Base-by-base conservation (phyloP, 2,113 vertebrate species). In the Amblyornis subalaris region DNA sequence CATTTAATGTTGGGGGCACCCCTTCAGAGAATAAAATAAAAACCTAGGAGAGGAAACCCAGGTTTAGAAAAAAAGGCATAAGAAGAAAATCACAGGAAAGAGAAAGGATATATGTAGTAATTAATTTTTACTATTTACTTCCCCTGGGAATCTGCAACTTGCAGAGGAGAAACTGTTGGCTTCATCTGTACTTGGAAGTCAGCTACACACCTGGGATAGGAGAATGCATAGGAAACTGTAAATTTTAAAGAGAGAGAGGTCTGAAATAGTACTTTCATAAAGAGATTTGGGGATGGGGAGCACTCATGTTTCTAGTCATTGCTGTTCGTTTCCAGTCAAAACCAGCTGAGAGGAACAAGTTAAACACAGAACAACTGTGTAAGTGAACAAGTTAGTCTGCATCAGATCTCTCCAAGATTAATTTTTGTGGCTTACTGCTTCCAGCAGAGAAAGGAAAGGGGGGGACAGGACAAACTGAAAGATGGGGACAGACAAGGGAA, bases 401-500 rank as follows among this genome's bases (percentile, higher is more conserved):
- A n/a, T 48, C 18, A 61, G 6, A 16, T 69, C 12, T 79, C 28
- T 40, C 36, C 14, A 64, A 50, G 10, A 67, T 71, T 54, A 81
- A 71, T 67, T 80, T 2, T 45, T 62, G 18, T 19, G 8, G 33
- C 24, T 71, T 84, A 44, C 28, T 54, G 10, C 14, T 86, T 62
- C 35, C 29, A 70, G 12, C 5, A 22, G 10, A 62, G 26, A 51
- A 35, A 51, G 9, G 3, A 18, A 1, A 25, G 10, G 6, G 2
- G 18, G 1, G 0, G 14, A 42, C 12, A 24, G 26, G 35, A 31
- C 1, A 1, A 23, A 40, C 0, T 1, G 6, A 42, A 29, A 83
- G 9, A 47, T 42, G 17, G 14, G 18, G 29, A 69, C 12, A 13
- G 6, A 61, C 14, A 48, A 61, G 14, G 11, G n/a, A 9, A 54